Evolutionary conservation across 1,140 invertebrate species (phyloP).

Genomic region (Pentalonia nigronervosa): DNA sequence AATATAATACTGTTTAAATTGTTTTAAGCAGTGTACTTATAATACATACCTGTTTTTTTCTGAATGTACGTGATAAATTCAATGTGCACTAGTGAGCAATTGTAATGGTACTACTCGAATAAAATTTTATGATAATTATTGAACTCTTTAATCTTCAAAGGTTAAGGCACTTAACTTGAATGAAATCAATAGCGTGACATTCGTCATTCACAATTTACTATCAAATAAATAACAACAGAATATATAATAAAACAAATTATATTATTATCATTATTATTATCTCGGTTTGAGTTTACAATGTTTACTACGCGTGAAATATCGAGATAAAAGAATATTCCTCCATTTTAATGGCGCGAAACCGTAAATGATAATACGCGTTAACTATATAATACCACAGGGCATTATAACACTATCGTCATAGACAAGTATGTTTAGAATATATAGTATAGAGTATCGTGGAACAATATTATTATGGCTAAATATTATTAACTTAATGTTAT

Average conservation of each 20-base stretch:
- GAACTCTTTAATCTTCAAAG: neutral
- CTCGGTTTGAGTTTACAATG: neutral
- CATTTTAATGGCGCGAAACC: neutral
- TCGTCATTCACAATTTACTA: neutral
- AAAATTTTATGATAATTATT: neutral
- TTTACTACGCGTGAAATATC: neutral
- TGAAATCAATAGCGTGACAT: neutral
- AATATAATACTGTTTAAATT: neutral
- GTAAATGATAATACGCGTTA: neutral
- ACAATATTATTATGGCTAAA: no score
- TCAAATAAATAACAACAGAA: neutral
- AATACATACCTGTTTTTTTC: neutral
- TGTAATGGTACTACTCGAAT: neutral
- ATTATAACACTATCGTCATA: no score
- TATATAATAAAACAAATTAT: neutral
- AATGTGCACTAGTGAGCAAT: neutral
- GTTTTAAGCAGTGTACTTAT: no score
- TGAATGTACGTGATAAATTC: neutral
- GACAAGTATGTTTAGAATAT: no score
- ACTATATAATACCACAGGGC: neutral
- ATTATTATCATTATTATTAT: slow-evolving; percentile 13
- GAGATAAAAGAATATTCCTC: neutral
- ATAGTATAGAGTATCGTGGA: no score
- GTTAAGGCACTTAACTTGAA: neutral
- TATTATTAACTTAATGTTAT: no score